Conservation (phyloP, 2,888 invertebrate genomes). For the Toxonevra muliebris region DNA sequence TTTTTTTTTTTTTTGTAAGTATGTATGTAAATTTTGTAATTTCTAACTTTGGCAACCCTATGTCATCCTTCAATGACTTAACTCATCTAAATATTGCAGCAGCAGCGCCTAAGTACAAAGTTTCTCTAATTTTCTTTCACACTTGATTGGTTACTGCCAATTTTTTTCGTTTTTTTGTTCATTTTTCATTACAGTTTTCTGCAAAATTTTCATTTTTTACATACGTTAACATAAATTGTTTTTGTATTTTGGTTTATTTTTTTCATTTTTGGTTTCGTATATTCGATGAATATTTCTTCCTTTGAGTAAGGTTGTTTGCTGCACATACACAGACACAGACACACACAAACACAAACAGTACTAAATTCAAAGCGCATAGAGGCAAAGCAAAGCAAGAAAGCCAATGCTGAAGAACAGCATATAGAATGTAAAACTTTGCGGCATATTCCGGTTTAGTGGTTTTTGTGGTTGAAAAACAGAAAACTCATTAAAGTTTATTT, state of each 20-base stretch:
- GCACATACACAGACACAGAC: background rate
- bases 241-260: background rate
- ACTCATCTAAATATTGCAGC: conserved; percentile 16
- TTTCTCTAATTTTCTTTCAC: conserved; percentile 43
- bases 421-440: conserved; percentile 39
- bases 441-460: conserved; percentile 56
- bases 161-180: conserved; percentile 8
- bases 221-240: background rate
- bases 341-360: conserved; percentile 12
- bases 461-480: conserved; percentile 57
- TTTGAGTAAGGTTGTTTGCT: background rate
- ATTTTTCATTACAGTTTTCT: background rate
- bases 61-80: conserved; percentile 13
- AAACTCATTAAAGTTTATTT: conserved; percentile 60
- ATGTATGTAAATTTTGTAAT: background rate
- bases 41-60: background rate
- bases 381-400: background rate
- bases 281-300: too few relatives aligned
- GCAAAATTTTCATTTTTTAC: conserved; percentile 1
- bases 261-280: background rate
- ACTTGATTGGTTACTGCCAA: conserved; percentile 51
- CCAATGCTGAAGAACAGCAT: background rate
- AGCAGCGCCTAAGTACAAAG: conserved; percentile 22
- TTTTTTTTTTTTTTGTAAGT: background rate
- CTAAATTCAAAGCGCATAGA: background rate